Base-by-base conservation (phyloP, 92 coral and sea anemone species). In the Palythoa caribaeorum region DNA sequence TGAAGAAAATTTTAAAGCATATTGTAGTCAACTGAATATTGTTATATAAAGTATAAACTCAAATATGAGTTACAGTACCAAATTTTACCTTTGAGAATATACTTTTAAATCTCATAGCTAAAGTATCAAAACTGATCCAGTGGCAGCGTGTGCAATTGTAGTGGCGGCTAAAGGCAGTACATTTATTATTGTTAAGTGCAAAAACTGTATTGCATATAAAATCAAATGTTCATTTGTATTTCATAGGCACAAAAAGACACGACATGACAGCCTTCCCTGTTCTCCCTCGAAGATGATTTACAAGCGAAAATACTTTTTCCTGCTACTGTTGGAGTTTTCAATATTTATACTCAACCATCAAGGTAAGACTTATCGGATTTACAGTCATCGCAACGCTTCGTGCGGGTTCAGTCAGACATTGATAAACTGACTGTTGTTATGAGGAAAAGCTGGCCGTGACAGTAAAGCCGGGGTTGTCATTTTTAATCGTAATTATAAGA, bases 231-330 rank as follows among this genome's bases (percentile, higher is more conserved):
- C 38, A 12, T 66, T 55, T 79, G 54, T 47, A 80, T 19, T 14
- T 80, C 84, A 20, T 75, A 91, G 94, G 66, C 77, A 35, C 77
- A 59, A 68, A 60, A 85, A 57, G 38, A 48, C 37, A 35, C 88
- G 93, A 80, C 78, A 92, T 92, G 94, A 88, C 78, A 62, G 76
- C 62, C 86, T 84, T 92, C 52, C 92, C 93, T 6, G 89, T 94
- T 38, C 89, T 88, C 28, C 94, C 94, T 77, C 91, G 89, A 94
- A 87, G 94, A 94, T 94, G 98, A 94, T 80, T 85, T 66, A 85
- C 83, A 85, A 93, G 60, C 86, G 79, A 87, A 93, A 89, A 68
- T 55, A 80, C 52, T 88, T 90, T 66, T 90, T 94, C 14, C 81
- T 94, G 21, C 69, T 89, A 59, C 44, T 94, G 72, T 68, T 94